Base-by-base conservation (phyloP, 30 jellyfish, hydroid and myxozoan genomes). In the Morbakka virulenta region DNA sequence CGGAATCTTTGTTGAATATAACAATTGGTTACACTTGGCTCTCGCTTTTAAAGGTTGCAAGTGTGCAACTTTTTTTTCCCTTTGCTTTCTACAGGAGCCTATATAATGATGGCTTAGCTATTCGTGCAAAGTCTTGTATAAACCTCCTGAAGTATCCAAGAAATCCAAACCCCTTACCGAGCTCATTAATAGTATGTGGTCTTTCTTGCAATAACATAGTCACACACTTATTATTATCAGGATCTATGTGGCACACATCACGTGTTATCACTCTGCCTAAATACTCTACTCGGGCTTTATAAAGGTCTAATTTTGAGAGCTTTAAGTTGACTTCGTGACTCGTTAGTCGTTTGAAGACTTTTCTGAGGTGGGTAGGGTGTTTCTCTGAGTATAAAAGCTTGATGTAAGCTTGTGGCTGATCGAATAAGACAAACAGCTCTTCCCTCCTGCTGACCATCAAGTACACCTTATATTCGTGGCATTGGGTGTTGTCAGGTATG, bases 401-500 rank as follows among this genome's bases (percentile, higher is more conserved):
- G 82, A 33, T 78, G 27, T 78, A 63, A 12, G 83, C 89, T 64
- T 57, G 48, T 50, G 74, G 67, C 62, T 22, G 32, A 35, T 63
- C 89, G 64, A 78, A 49, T 17, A 66, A 73, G 9, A 52, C 48
- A 30, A 63, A 78, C 89, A 81, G 66, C n/a, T n/a, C 4, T 41
- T 64, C 65, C 65, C 48, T 2, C 74, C 87, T 21, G 14, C 28
- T 14, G 53, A 50, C 57, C 53, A 22, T 76, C 87, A 32, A 76
- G 21, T 17, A 79, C 29, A 32, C 35, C 69, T 33, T 76, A 70
- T 28, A 76, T 69, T 4, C 88, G 24, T 25, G 89, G 89, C 4
- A 79, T 72, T 1, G 89, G 89, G 52, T 79, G 89, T 30, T 22
- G 35, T 79, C 88, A 21, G 82, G 52, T 28, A 63, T 62, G 41